These are phyloP conservation scores for Emberiza fucata DNA, from an alignment of 2,113 vertebrate genomes.

Conservation along the genomic window DNA sequence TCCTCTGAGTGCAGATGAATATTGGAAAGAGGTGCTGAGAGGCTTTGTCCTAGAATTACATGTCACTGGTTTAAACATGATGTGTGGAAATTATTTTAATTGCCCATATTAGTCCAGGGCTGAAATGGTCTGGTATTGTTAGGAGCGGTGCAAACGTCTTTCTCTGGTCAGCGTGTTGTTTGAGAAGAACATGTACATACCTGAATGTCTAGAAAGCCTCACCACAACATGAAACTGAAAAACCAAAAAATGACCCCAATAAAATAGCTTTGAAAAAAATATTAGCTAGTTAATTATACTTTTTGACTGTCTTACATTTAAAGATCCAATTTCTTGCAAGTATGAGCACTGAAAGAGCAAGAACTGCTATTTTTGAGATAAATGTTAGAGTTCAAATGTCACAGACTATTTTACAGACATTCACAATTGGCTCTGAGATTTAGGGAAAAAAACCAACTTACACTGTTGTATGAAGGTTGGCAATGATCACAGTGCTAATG, in stretches of 20 bases:
- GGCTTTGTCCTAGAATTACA: constrained; percentile 18
- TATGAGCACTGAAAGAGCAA: neutral
- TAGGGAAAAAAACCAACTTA: neutral
- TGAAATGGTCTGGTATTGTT: neutral
- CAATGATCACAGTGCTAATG: constrained; percentile 12
- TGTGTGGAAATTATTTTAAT: constrained; percentile 37
- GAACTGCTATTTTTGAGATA: neutral
- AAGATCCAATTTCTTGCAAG: neutral
- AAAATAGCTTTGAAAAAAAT: neutral
- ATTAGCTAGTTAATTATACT: neutral
- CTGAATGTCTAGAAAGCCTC: neutral
- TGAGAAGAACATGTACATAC: neutral
- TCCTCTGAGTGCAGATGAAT: neutral
- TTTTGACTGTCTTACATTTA: neutral
- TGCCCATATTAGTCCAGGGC: neutral
- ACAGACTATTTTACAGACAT: neutral
- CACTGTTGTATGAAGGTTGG: neutral
- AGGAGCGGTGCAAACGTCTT: neutral
- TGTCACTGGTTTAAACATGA: neutral
- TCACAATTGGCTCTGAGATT: neutral
- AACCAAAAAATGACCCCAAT: neutral
- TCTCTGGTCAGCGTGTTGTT: neutral
- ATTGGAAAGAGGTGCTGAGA: constrained; percentile 12
- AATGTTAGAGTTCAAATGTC: neutral
- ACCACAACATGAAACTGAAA: neutral